Evolutionary conservation across 1,140 invertebrate species (phyloP).

Genomic region (Oscheius sp.): DNA sequence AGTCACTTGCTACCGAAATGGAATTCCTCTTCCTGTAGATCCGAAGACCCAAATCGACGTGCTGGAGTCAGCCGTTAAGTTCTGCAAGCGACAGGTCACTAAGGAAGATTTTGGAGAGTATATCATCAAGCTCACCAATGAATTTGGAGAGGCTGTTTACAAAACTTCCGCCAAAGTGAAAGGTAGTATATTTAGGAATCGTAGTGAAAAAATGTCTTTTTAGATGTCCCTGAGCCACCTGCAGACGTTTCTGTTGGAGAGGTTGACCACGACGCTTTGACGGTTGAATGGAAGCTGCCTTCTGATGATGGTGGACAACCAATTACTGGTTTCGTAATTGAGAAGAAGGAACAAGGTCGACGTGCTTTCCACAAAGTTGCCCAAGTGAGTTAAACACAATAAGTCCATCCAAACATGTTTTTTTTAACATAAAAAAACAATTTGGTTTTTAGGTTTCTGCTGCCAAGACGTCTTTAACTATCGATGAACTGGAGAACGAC

Average conservation of each 20-base stretch:
- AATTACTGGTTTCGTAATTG: constrained; percentile 87
- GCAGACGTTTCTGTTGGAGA: constrained; percentile 85
- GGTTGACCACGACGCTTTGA: constrained; percentile 94
- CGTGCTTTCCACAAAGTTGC: constrained; percentile 64
- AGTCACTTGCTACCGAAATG: constrained; percentile 49
- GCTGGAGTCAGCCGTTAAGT: constrained; percentile 39
- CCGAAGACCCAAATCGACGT: constrained; percentile 49
- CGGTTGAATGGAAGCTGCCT: constrained; percentile 87
- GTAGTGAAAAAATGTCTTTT: constrained; percentile 9
- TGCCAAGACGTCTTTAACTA: constrained; percentile 36
- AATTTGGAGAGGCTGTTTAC: constrained; percentile 77
- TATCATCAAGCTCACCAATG: constrained; percentile 83
- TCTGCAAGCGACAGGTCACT: constrained; percentile 41
- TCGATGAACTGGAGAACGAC: constrained; percentile 57
- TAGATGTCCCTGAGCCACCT: constrained; percentile 78
- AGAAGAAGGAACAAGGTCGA: constrained; percentile 84
- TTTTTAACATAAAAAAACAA: not conserved
- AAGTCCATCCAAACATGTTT: not conserved
- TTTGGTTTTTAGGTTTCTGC: constrained; percentile 39
- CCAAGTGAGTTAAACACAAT: constrained; percentile 20
- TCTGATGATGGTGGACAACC: constrained; percentile 86
- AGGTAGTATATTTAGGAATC: not conserved
- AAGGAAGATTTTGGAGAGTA: constrained; percentile 80
- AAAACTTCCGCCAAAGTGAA: not conserved
- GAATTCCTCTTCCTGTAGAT: constrained; percentile 43